These are phyloP conservation scores for Peromyscus polionotus DNA, from an alignment of 2,113 vertebrate genomes.

Conservation along the genomic window DNA sequence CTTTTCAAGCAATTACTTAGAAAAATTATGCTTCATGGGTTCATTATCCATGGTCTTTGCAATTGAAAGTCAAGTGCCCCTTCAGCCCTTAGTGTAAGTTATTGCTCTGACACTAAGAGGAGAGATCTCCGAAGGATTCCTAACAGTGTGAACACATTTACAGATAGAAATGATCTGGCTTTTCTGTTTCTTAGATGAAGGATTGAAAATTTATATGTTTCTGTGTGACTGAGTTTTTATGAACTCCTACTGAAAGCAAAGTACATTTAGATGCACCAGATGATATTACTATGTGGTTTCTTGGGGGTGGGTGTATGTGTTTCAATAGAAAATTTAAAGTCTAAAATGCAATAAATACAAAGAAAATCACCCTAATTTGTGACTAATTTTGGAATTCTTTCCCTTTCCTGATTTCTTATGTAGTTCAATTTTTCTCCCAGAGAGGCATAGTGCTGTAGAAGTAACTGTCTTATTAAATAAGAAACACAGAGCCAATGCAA, in stretches of 20 bases:
- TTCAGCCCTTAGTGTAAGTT: neutral
- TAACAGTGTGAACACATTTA: neutral
- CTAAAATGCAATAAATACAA: neutral
- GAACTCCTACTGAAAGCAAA: neutral
- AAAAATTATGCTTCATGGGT: neutral
- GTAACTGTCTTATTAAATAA: no score
- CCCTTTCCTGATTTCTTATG: neutral
- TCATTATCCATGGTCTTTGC: neutral
- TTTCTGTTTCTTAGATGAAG: neutral
- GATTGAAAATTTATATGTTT: neutral
- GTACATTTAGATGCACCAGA: neutral
- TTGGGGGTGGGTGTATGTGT: neutral
- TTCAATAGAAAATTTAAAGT: neutral
- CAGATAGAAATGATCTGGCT: neutral
- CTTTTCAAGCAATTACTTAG: neutral
- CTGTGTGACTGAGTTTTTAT: neutral
- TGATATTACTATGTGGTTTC: neutral
- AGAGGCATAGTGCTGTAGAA: neutral
- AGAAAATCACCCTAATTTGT: neutral
- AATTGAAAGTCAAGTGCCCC: neutral
- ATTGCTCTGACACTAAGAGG: no score
- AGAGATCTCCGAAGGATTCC: neutral
- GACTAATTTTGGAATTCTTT: neutral
- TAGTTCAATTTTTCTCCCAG: neutral
- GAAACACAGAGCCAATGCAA: no score